Base-by-base conservation (phyloP, 1,140 invertebrate species). In the Drosophila erecta region DNA sequence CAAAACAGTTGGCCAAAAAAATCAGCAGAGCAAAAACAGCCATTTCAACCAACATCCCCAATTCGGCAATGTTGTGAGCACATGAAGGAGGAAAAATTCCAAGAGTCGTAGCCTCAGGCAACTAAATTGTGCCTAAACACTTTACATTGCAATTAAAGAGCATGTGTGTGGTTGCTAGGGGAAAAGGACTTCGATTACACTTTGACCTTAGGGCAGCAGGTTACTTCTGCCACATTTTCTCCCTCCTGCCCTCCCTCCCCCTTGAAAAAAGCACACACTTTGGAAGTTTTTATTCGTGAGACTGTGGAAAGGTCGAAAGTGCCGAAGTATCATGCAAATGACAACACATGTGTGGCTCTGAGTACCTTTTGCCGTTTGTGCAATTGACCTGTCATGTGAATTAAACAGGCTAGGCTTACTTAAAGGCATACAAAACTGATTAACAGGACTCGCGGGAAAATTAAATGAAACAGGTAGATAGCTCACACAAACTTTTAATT, bases 391-490 rank as follows among this genome's bases (percentile, higher is more conserved):
- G 74, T 40, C 53, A 64, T 50, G 74, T 40, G 47, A 64, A 40
- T 43, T 54, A 11, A 20, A 56, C 22, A 47, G 49, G 57, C 53
- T 46, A 59, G 4, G 49, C 53, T 76, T 20, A 38, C 17, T 70
- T 79, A 47, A 41, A 79, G 33, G 43, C 30, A 10, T 30, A 30
- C 8, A 30, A 43, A 22, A 41, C 79, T 85, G 64, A 86, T 81
- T 81, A 85, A 81, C 57, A 58, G 40, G 49, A 22, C 50, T 46
- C 22, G 30, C 61, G 30, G 62, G 77, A 47, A 58, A 60, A 78
- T 87, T 75, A 75, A 87, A 87, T 76, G 76, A 72, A 86, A 79
- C 70, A 75, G 71, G 58, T 61, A 87, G 58, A 87, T 81, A 87
- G 33, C 74, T 75, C 40, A 46, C 56, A 75, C 67, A 81, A 86